Base-by-base conservation (phyloP, 2,888 invertebrate genomes). In the Acrobasis consociella region DNA sequence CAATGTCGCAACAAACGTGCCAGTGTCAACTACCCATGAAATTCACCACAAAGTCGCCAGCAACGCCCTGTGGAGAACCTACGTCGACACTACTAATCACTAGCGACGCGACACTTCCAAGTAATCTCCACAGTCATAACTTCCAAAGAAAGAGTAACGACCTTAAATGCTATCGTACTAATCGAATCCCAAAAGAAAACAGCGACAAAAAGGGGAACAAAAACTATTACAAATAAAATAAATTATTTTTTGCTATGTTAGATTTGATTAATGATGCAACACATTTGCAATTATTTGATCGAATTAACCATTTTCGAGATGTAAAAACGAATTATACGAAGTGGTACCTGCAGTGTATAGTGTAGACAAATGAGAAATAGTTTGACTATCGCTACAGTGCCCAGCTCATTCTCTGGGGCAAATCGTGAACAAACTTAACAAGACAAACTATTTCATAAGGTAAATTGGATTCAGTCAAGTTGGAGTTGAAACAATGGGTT, bases 1-100 rank as follows among this genome's bases (percentile, higher is more conserved):
- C 53, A 49, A 17, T 58, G 58, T 50, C 58, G 38, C 58, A 42
- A 58, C 13, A 46, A 46, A 58, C 39, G 22, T 46, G 46, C 46
- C 58, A 42, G 63, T 71, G 73, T 73, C 75, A 76, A 74, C 70
- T 61, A 72, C 65, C 73, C 77, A 72, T 78, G 75, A 78, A 79
- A 77, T 77, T 67, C 55, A 70, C 65, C 66, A 72, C 75, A 58
- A 17, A 17, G 13, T 17, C 13, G n/a, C 46, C 39, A 39, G 39
- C 17, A 16, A 9, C 38, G 16, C 39, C 55, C 55, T 55, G 39
- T 13, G 10, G 39, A 55, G 39, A 55, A 38, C 39, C 55, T 39
- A 17, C 39, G 31, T 22, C 5, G n/a, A 1, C 9, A 53, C 37
- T 31, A 39, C n/a, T 39, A 5, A 39, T 15, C 38, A 17, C 16